Evolutionary conservation across 2,888 invertebrate genomes (phyloP).

Genomic region (Halocaridina rubra): DNA sequence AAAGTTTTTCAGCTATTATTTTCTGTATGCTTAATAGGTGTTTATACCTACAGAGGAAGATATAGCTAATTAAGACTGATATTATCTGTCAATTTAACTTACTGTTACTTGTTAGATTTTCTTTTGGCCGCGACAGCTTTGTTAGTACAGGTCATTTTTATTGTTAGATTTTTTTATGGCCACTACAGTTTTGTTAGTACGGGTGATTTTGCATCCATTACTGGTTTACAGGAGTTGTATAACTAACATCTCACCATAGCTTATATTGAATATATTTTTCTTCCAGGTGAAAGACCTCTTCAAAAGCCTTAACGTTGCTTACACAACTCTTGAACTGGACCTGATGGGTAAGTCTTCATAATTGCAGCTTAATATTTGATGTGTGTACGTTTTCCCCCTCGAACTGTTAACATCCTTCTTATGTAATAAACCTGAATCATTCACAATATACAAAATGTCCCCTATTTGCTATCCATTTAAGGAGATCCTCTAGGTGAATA

Average conservation of each 20-base stretch:
- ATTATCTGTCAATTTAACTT: too few species aligned
- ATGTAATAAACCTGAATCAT: neutral
- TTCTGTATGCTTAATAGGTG: too few species aligned
- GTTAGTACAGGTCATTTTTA: too few species aligned
- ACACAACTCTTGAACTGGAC: conserved; percentile 70
- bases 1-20: too few species aligned
- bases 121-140: too few species aligned
- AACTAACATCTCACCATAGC: neutral
- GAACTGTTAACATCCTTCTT: neutral
- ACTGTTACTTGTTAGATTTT: neutral
- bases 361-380: neutral
- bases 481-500: neutral
- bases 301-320: conserved; percentile 67
- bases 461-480: neutral
- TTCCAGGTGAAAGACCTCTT: conserved; percentile 71
- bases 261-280: too few species aligned
- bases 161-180: too few species aligned
- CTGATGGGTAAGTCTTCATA: conserved; percentile 66
- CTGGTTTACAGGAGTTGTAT: neutral
- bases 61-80: too few species aligned
- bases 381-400: neutral
- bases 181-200: too few species aligned
- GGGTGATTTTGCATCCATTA: too few species aligned
- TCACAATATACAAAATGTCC: neutral
- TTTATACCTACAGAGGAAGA: too few species aligned